Percentiles rank a stretch among this genome's conserved stretches.
Conservation (phyloP, 1,140 invertebrate genomes). For the Notospermus geniculatus region DNA sequence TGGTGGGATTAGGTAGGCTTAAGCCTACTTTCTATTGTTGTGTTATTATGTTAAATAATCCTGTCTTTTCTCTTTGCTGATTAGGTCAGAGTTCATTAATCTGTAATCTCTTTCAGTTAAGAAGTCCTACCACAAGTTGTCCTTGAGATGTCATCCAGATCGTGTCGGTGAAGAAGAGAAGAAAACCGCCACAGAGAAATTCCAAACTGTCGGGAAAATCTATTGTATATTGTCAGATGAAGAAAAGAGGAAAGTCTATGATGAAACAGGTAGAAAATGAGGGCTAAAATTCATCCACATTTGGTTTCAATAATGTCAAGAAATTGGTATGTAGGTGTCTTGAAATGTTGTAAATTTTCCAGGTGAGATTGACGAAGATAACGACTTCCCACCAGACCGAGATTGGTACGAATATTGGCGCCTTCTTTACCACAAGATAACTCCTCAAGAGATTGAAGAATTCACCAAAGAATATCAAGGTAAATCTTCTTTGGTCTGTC, state of each 20-base stretch:
- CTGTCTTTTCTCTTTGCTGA: not conserved
- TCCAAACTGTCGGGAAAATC: constrained; percentile 85
- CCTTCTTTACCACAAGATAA: constrained; percentile 81
- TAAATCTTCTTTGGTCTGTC: too few relatives aligned
- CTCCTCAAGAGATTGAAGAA: constrained; percentile 78
- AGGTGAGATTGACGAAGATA: constrained; percentile 69
- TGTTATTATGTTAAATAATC: too few relatives aligned
- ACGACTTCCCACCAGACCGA: constrained; percentile 59
- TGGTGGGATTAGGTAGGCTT: constrained; percentile 47
- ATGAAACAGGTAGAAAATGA: constrained; percentile 74
- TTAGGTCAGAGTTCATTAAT: not conserved
- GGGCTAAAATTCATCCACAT: not conserved
- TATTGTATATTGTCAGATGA: constrained; percentile 83
- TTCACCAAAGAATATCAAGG: constrained; percentile 85
- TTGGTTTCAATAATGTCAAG: not conserved
- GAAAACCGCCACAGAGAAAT: constrained; percentile 82
- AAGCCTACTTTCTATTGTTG: not conserved
- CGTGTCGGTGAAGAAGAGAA: constrained; percentile 77
- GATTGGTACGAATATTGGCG: constrained; percentile 88
- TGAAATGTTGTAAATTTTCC: constrained; percentile 9
- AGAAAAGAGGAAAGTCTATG: constrained; percentile 80
- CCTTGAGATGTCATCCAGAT: constrained; percentile 88
- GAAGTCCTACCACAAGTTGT: constrained; percentile 89
- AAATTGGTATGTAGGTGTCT: not conserved
- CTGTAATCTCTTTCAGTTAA: constrained; percentile 64